Percentiles rank a stretch among this genome's conserved stretches.
These are phyloP conservation scores for Acrossocheilus fasciatus DNA, from an alignment of 2,797 vertebrate genomes.

Conservation along the genomic window DNA sequence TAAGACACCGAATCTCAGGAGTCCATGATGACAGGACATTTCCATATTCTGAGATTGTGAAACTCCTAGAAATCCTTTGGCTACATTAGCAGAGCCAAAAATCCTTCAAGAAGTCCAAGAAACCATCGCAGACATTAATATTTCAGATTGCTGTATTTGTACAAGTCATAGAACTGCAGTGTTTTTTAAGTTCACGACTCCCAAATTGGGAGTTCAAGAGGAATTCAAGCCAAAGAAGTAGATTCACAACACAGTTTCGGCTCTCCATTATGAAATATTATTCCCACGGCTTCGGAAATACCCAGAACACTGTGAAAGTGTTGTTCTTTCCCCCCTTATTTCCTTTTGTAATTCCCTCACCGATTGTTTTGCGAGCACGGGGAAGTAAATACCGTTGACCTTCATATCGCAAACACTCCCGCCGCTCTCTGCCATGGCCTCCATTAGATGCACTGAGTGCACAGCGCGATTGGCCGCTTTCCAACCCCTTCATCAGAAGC, in stretches of 20 bases:
- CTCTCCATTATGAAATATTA: background rate
- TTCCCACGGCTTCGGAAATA: background rate
- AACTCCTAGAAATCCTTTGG: constrained; percentile 1
- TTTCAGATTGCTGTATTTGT: constrained; percentile 61
- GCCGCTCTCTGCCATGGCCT: constrained; percentile 9
- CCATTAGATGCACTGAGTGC: constrained; percentile 32
- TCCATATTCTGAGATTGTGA: constrained; percentile 13
- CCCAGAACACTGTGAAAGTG: background rate
- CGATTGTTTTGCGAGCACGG: background rate
- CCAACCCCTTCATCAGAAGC: constrained; percentile 40
- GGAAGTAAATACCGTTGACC: constrained; percentile 33
- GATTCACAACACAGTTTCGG: background rate
- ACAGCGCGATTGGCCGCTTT: constrained; percentile 25
- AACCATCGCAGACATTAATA: constrained; percentile 59
- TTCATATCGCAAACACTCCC: constrained; percentile 36
- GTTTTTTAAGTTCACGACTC: constrained; percentile 3
- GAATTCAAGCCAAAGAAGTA: constrained; percentile 7
- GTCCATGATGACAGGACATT: background rate
- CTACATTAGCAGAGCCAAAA: background rate
- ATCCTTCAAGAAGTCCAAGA: constrained; percentile 34
- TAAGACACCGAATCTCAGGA: background rate
- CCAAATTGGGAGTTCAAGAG: constrained; percentile 2
- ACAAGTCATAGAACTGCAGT: constrained; percentile 38
- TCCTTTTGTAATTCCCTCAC: constrained; percentile 26
- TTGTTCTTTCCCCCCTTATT: background rate